Evolutionary conservation across 2,888 invertebrate genomes (phyloP), one percentile per base, ranked within the genome.

Genomic region (Nasonia oneida): DNA sequence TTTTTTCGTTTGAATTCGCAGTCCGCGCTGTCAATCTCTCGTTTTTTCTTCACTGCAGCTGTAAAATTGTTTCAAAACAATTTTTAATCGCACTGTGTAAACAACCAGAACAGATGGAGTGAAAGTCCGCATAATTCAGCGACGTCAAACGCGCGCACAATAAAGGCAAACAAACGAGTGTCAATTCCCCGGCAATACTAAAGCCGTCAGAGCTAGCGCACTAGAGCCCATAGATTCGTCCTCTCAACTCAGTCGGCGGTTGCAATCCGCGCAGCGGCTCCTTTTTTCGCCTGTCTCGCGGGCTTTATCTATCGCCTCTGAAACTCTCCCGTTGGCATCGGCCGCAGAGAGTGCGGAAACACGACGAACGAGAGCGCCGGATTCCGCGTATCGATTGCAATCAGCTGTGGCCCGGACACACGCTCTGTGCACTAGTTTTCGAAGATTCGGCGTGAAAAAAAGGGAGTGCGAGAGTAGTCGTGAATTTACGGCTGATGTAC

Each of bases 331-430:
- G 37, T 53, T 67, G 23, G 53, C 83, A 73, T 74, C 78, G 33
- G 71, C 57, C 74, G 79, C 50, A 37, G 61, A 67, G 82, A 10
- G 12, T 10, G 78, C 83, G 81, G 73, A 84, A 85, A 67, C 47
- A 18, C 3, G 50, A 2, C 53, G 71, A 86, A 39, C 33, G 23
- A 67, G 50, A 42, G 23, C 42, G 64, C 23, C 78, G 47, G 73
- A 86, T 76, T 75, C 86, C 70, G 39, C 57, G 80, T 76, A 82
- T 86, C 83, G 83, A 86, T 79, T 83, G 83, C 86, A 83, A 83
- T 86, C 83, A 57, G 79, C 82, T 64, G 50, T 39, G 37, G 42
- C 37, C n/a, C 10, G 23, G 23, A n/a, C 67, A 14, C 67, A 2
- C n/a, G 0, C 33, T 29, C 57, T 37, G 10, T 71, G 78, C 71